Percentiles rank a stretch among this genome's conserved stretches.
Evolutionary conservation across 2,797 vertebrate species (phyloP).

Genomic region (Melanotaenia nigrans): DNA sequence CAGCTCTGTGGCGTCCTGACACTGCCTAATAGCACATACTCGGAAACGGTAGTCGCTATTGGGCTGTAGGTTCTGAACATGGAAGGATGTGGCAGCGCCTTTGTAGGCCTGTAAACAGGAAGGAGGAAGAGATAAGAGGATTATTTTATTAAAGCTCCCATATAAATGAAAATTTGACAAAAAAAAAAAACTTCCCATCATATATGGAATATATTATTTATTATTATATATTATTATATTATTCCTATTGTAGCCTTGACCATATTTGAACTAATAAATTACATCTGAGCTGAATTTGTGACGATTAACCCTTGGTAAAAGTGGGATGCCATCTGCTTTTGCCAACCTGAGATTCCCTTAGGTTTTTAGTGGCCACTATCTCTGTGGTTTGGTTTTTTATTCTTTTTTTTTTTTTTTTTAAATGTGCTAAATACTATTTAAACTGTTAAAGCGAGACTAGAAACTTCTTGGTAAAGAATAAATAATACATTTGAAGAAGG

Average conservation of each 20-base stretch:
- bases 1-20: slow-evolving; percentile 92
- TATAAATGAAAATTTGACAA: not conserved
- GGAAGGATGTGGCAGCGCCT: slow-evolving; percentile 89
- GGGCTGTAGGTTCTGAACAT: slow-evolving; percentile 88
- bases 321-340: slow-evolving; percentile 31
- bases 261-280: not conserved
- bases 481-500: not conserved
- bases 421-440: not conserved
- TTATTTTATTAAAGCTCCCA: not conserved
- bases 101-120: slow-evolving; percentile 85
- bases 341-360: slow-evolving; percentile 24
- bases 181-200: not conserved
- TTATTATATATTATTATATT: too few relatives aligned
- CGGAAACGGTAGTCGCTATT: slow-evolving; percentile 95
- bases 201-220: too few relatives aligned
- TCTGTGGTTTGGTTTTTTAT: slow-evolving; percentile 7
- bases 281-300: slow-evolving; percentile 5
- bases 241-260: not conserved
- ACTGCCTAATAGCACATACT: slow-evolving; percentile 92
- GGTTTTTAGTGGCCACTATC: slow-evolving; percentile 4
- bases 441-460: not conserved
- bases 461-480: not conserved
- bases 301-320: slow-evolving; percentile 6
- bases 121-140: not conserved
- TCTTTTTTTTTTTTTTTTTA: not conserved